A percentile compares a stretch with the other conserved stretches of the same genome.
Evolutionary conservation across 2,797 vertebrate genomes (phyloP).

Genomic region (Chrosomus eos): DNA sequence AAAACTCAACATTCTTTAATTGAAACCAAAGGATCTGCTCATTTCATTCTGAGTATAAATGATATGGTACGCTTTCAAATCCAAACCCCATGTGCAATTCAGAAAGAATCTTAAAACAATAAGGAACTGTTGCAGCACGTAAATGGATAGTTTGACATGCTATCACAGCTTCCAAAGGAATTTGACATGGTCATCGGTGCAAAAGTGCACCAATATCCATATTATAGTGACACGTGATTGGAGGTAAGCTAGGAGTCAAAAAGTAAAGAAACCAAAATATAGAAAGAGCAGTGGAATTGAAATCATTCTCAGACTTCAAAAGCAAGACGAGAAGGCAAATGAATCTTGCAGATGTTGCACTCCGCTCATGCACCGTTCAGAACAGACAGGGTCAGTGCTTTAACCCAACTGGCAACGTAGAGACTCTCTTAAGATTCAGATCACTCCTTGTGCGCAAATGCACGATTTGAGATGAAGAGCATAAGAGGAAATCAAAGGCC

Average conservation of each 20-base stretch:
- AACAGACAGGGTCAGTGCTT: conserved; percentile 31
- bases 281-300: not conserved
- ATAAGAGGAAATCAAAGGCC: conserved; percentile 18
- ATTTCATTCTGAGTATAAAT: conserved; percentile 9
- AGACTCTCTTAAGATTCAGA: conserved; percentile 41
- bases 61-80: conserved; percentile 16
- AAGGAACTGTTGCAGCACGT: not conserved
- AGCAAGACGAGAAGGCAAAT: conserved; percentile 26
- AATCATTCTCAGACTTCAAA: not conserved
- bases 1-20: too few species aligned
- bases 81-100: not conserved
- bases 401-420: not conserved
- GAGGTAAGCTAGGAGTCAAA: not conserved
- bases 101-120: conserved; percentile 31
- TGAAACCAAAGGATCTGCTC: conserved; percentile 23
- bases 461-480: not conserved
- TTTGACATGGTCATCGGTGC: not conserved
- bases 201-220: not conserved
- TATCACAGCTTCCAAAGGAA: conserved; percentile 6
- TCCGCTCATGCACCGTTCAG: conserved; percentile 2
- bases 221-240: not conserved
- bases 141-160: conserved; percentile 1
- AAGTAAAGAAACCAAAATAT: conserved; percentile 3
- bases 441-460: conserved; percentile 16
- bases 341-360: conserved; percentile 28